Evolutionary conservation across 1,140 invertebrate genomes (phyloP), one percentile per base, ranked within the genome.

Genomic region (Plutomurus gul): DNA sequence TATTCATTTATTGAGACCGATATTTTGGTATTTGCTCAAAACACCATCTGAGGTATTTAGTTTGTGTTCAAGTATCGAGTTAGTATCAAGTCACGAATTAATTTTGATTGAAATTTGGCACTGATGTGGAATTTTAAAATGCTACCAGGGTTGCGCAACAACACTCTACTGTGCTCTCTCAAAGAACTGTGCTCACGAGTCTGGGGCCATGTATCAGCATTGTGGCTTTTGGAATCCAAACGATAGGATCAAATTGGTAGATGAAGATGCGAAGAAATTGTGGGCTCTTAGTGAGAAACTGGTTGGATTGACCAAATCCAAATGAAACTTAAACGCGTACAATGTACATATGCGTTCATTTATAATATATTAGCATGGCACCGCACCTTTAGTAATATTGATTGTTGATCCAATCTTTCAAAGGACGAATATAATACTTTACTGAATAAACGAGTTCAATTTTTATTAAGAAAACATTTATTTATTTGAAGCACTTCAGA

Each of bases 231-330:
- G 82, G 82, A n/a, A 27, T 13, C 18, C 10, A 10, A 43, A 70
- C 8, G 6, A 30, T 7, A 40, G 81, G 18, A 71, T 82, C 10
- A 8, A 22, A 3, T 43, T 82, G 22, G 82, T 36, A 25, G 82
- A 75, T 25, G 81, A 82, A 39, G 85, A 83, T 13, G 85, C 87
- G 13, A 84, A 84, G 75, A 85, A 86, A 76, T 79, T 89, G 6
- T 89, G 88, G 88, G 82, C 85, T 25, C 75, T 87, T 4, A 89
- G 88, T 73, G 75, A 71, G 30, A 46, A 76, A 75, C 30, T 82
- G 13, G 77, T 82, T 1, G 77, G 77, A 25, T 10, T 78, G 4
- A 71, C 13, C n/a, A 25, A 43, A 22, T 76, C 33, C 33, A 27
- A 10, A 36, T 70, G 22, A 70, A 10, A 5, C 20, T 30, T 11